phyloP scores from a whole-genome alignment of 2,797 vertebrate genomes.

The Champsocephalus esox region DNA sequence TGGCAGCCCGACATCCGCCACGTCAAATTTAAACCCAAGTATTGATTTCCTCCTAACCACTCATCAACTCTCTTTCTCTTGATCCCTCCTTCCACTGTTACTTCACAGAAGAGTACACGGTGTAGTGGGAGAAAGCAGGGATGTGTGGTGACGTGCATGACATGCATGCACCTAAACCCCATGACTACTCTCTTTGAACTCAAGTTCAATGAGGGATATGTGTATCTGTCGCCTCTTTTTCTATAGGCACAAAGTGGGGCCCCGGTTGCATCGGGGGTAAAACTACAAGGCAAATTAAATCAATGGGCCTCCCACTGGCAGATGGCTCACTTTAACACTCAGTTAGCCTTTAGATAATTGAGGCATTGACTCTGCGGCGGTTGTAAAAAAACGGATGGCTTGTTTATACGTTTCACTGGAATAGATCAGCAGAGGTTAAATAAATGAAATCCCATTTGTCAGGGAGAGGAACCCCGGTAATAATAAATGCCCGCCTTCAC shows the following conservation, averaged over 20 bases:
- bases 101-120: constrained; percentile 85
- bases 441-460: constrained; percentile 99
- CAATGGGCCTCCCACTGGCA: constrained; percentile 97
- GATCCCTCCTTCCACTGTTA: constrained; percentile 56
- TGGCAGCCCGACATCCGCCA: constrained; percentile 86
- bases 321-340: constrained; percentile 99
- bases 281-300: constrained; percentile 99
- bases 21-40: constrained; percentile 90
- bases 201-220: constrained; percentile 78
- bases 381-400: constrained; percentile 98
- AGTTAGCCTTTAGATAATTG: constrained; percentile 99
- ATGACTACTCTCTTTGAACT: constrained; percentile 69
- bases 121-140: constrained; percentile 16
- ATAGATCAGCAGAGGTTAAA: constrained; percentile 99
- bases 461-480: constrained; percentile 89
- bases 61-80: neutral
- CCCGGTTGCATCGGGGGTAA: constrained; percentile 76
- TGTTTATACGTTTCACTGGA: constrained; percentile 99
- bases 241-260: constrained; percentile 88
- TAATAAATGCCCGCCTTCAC: constrained; percentile 92
- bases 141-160: constrained; percentile 32
- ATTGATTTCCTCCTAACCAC: constrained; percentile 85
- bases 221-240: constrained; percentile 79
- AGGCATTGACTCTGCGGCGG: constrained; percentile 95
- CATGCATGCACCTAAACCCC: constrained; percentile 43